These are phyloP conservation scores for Drosophila limbata DNA, from an alignment of 2,888 invertebrate genomes.

Conservation along the genomic window DNA sequence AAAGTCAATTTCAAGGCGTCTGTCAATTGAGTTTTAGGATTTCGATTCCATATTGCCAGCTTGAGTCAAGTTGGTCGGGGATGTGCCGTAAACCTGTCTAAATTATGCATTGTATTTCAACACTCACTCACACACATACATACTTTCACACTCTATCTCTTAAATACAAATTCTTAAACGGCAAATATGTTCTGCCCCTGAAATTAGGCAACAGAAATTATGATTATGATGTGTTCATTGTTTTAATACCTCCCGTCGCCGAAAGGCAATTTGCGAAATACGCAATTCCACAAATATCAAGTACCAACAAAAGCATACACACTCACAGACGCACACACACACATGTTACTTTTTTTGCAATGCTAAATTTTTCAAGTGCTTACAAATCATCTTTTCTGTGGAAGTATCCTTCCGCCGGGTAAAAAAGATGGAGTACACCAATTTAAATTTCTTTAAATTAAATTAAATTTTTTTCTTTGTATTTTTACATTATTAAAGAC, in stretches of 20 bases:
- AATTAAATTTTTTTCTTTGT: background rate
- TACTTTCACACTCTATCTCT: background rate
- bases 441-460: background rate
- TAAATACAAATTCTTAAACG: background rate
- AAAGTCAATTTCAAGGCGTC: constrained; percentile 47
- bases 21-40: constrained; percentile 34
- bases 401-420: background rate
- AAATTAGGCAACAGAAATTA: constrained; percentile 79
- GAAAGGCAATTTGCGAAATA: constrained; percentile 56
- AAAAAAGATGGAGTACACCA: background rate
- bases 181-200: constrained; percentile 29
- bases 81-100: constrained; percentile 13
- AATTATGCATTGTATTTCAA: constrained; percentile 39
- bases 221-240: constrained; percentile 81
- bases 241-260: constrained; percentile 67
- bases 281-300: constrained; percentile 42
- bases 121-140: constrained; percentile 13
- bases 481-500: no score
- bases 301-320: constrained; percentile 26
- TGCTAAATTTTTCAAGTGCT: constrained; percentile 61
- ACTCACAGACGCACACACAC: constrained; percentile 3
- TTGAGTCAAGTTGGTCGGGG: background rate
- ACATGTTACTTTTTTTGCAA: constrained; percentile 35
- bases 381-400: constrained; percentile 61
- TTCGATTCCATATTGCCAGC: constrained; percentile 15